A percentile compares a stretch with the other conserved stretches of the same genome.
Conservation (phyloP, 2,888 invertebrate species). For the Cerastis leucographa region DNA sequence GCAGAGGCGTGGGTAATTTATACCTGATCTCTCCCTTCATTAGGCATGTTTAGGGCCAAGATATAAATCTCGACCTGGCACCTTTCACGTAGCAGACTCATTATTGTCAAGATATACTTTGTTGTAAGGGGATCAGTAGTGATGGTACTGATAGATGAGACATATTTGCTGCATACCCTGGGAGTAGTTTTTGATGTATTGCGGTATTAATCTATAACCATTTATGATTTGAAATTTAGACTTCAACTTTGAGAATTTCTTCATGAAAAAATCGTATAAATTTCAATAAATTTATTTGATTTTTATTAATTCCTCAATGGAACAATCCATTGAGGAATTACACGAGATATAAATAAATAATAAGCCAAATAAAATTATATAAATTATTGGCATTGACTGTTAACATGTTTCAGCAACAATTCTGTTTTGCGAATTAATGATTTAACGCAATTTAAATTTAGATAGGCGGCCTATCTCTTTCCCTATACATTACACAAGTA, state of each 20-base stretch:
- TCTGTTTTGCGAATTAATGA: neutral
- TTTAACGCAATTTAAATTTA: neutral
- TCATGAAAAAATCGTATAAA: too few species aligned
- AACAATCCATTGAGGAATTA: too few species aligned
- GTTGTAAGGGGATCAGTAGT: neutral
- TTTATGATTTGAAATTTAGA: neutral
- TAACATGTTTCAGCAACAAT: neutral
- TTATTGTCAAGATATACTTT: constrained; percentile 15
- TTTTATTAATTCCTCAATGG: too few species aligned
- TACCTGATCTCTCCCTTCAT: constrained; percentile 43
- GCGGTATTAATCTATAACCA: neutral
- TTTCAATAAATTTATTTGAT: too few species aligned
- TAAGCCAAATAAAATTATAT: too few species aligned
- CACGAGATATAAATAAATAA: too few species aligned
- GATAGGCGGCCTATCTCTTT: neutral
- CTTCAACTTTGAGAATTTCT: neutral
- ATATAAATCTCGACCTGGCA: constrained; percentile 44
- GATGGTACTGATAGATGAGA: neutral
- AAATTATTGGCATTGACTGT: neutral
- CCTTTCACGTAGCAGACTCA: neutral
- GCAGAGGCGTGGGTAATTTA: constrained; percentile 45
- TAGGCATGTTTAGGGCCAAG: constrained; percentile 42
- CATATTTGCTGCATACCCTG: neutral
- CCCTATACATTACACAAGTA: neutral
- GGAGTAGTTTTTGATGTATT: neutral